Conservation (phyloP, 2,113 vertebrate genomes). For the Symphodus melops region DNA sequence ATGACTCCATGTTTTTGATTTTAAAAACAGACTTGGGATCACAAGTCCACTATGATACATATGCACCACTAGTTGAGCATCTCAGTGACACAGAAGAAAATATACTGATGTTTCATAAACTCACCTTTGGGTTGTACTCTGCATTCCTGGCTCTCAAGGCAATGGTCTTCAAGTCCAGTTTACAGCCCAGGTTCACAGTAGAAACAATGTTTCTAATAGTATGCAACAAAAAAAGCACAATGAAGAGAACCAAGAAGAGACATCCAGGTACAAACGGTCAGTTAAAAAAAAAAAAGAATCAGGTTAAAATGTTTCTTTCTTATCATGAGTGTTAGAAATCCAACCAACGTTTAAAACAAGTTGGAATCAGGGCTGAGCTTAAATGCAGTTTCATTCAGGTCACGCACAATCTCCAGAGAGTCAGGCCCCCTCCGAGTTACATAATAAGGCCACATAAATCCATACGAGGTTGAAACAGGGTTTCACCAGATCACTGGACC, state of each 20-base stretch:
- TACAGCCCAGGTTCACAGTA: constrained; percentile 98
- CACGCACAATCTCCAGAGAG: constrained; percentile 17
- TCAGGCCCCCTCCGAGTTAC: constrained; percentile 9
- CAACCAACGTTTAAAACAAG: constrained; percentile 12
- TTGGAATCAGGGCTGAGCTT: constrained; percentile 7
- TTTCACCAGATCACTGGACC: constrained; percentile 26
- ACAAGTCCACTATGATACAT: too few species aligned
- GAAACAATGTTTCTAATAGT: constrained; percentile 95
- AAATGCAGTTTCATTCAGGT: constrained; percentile 17
- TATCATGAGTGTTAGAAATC: constrained; percentile 21
- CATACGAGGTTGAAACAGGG: not conserved
- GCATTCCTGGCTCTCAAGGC: constrained; percentile 98
- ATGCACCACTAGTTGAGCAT: too few species aligned
- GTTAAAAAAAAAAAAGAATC: not conserved
- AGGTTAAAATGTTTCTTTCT: not conserved
- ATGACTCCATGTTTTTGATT: too few species aligned
- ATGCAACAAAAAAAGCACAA: not conserved
- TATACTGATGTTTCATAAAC: constrained; percentile 4
- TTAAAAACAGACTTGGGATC: too few species aligned
- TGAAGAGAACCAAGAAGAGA: not conserved
- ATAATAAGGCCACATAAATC: constrained; percentile 16
- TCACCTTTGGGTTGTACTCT: constrained; percentile 99
- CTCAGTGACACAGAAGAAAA: not conserved
- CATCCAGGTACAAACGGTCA: not conserved
- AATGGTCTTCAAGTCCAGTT: constrained; percentile 98